phyloP scores from a whole-genome alignment of 2,888 invertebrate species.

The Ethmia dodecea region DNA sequence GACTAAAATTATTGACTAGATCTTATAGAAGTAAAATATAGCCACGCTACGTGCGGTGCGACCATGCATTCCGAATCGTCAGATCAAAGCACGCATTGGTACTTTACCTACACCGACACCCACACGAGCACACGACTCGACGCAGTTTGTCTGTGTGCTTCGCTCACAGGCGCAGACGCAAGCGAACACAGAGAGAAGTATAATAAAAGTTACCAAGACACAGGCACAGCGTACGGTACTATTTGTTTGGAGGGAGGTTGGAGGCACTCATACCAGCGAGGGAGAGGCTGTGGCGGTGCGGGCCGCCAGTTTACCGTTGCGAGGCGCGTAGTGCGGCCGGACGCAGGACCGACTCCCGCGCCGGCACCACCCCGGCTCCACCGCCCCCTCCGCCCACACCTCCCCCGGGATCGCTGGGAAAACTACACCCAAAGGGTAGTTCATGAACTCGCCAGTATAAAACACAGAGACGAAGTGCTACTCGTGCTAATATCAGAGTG shows the following conservation, averaged over 20 bases:
- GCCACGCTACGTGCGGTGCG: constrained; percentile 67
- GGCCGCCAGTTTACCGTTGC: constrained; percentile 75
- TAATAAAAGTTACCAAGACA: constrained; percentile 74
- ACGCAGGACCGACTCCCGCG: constrained; percentile 36
- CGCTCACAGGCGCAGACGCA: constrained; percentile 42
- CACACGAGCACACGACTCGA: constrained; percentile 41
- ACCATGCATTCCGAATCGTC: constrained; percentile 76
- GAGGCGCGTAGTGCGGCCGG: constrained; percentile 76
- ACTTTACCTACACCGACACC: constrained; percentile 70
- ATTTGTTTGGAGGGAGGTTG: constrained; percentile 75
- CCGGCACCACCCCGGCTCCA: constrained; percentile 66
- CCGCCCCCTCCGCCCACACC: constrained; percentile 46
- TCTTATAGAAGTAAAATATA: constrained; percentile 71
- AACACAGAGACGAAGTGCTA: constrained; percentile 63
- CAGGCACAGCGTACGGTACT: constrained; percentile 73
- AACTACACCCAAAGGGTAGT: constrained; percentile 39
- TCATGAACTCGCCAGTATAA: constrained; percentile 41
- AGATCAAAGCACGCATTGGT: constrained; percentile 77
- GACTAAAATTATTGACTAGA: constrained; percentile 72
- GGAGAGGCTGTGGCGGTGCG: constrained; percentile 69
- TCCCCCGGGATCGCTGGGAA: constrained; percentile 34
- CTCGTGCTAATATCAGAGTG: constrained; percentile 71
- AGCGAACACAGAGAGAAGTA: constrained; percentile 63
- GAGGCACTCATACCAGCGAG: constrained; percentile 70
- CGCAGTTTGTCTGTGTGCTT: constrained; percentile 34